Base-by-base conservation (phyloP, 2,888 invertebrate species). In the Acleris emargana region DNA sequence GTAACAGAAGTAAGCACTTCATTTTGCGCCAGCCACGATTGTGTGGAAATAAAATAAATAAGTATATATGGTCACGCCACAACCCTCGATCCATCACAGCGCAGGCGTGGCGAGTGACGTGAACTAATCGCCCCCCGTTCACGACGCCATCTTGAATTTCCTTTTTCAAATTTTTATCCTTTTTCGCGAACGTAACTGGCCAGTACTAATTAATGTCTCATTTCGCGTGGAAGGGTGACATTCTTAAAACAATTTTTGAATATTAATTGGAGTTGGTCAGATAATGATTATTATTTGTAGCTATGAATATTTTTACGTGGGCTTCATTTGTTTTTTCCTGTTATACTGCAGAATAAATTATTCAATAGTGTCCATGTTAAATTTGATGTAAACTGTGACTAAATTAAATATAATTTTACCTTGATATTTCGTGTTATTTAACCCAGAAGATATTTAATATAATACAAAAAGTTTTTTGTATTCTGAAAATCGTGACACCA, bases 131-230 rank as follows among this genome's bases (percentile, higher is more conserved):
- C 85, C 81, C 86, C 86, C 82, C 81, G 81, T 82, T 75, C 76
- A 70, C 68, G 80, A 71, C 84, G 88, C 88, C 88, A 88, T 88
- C 73, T 87, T 88, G 83, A 50, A 77, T 80, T 84, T 82, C 74
- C 78, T 78, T 80, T 80, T 82, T 76, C 73, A 52, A 72, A 72
- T 73, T 76, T 72, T 77, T 80, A 78, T 80, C 71, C 71, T 75
- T 76, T 71, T 80, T 82, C 83, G 83, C 82, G 77, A 79, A 81
- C 81, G 82, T 84, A 82, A 64, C 61, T 67, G 69, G 74, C 73
- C 71, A 69, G 72, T 66, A 72, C 75, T 79, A 82, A 82, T 81
- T 78, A 80, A 78, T 45, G 71, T 3, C 54, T 38, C 6, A 9
- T 42, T 38, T 38, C 38, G 42, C 38, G 42, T 18, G n/a, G 20